Evolutionary conservation across 2,113 vertebrate genomes (phyloP).

Genomic region (Mellivora capensis): DNA sequence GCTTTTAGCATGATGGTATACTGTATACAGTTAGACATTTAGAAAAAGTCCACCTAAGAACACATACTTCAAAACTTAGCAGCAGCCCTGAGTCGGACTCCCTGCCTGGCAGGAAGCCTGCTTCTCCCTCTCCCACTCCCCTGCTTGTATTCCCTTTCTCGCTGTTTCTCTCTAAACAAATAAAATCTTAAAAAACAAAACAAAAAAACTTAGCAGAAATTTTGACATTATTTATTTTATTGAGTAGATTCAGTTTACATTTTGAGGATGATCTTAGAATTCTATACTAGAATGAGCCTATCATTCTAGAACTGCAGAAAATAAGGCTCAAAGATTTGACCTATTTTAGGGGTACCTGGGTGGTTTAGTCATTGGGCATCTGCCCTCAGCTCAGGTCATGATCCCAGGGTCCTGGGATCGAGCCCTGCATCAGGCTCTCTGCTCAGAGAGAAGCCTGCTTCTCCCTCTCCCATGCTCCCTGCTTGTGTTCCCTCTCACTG

Average conservation of each 20-base stretch:
- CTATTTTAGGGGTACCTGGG: background rate
- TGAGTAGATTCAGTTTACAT: background rate
- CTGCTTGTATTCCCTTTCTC: too few relatives aligned
- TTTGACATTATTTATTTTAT: background rate
- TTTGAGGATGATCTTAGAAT: background rate
- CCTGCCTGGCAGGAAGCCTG: too few relatives aligned
- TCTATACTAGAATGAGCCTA: background rate
- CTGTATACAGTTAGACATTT: background rate
- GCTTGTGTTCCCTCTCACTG: too few relatives aligned
- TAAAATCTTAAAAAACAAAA: too few relatives aligned
- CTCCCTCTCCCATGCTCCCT: too few relatives aligned
- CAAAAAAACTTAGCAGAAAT: background rate
- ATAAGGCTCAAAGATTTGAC: background rate
- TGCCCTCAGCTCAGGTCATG: too few relatives aligned
- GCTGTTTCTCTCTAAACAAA: too few relatives aligned
- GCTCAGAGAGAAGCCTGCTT: too few relatives aligned
- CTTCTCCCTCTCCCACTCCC: too few relatives aligned
- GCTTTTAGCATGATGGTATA: background rate
- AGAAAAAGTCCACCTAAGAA: background rate
- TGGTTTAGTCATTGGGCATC: too few relatives aligned
- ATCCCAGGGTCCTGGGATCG: too few relatives aligned
- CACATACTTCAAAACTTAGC: background rate
- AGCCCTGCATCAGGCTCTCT: too few relatives aligned
- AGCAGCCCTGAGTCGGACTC: background rate
- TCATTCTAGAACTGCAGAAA: background rate